Base-by-base conservation (phyloP, 2,113 vertebrate genomes). In the Chrysemys picta region DNA sequence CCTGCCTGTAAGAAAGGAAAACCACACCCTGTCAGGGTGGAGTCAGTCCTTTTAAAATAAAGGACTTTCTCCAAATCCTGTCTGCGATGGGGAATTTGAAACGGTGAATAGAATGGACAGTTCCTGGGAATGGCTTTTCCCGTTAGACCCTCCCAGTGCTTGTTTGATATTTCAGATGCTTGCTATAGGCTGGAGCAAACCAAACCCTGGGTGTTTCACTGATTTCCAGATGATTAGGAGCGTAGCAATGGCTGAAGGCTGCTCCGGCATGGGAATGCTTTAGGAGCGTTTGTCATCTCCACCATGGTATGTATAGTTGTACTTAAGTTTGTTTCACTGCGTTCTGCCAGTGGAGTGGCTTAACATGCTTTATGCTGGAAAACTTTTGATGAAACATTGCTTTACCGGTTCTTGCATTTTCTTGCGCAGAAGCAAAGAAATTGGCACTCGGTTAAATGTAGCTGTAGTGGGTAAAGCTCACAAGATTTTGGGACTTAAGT, bases 111-210 rank as follows among this genome's bases (percentile, higher is more conserved):
- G 56, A 47, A 31, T 13, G 14, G 80, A 52, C 49, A 52, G 69
- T 84, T 91, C 89, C 86, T 82, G 86, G 82, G 90, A 84, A 75
- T 50, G 72, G 79, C 38, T 84, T 80, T 89, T 83, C 62, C 87
- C 82, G 86, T 45, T 52, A 42, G 42, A 42, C 4, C 42, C 42
- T 42, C 42, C 42, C 42, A 42, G 42, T 42, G 42, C 42, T 42
- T 42, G 42, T 42, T 42, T 42, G 31, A 45, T 57, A 25, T 17
- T 79, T 47, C 53, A 17, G 24, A 25, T 9, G 62, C 17, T 83
- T 31, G 62, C 57, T 62, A 47, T 42, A 13, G 59, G 11, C 5
- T 59, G 21, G 5, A 31, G 57, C 47, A 49, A 53, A 47, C 52
- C 47, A 49, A 50, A 27, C 56, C 10, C 57, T 50, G 45, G 79